A percentile compares a stretch with the other conserved stretches of the same genome.
These are phyloP conservation scores for Arion vulgaris DNA, from an alignment of 1,140 invertebrate species.

Conservation along the genomic window DNA sequence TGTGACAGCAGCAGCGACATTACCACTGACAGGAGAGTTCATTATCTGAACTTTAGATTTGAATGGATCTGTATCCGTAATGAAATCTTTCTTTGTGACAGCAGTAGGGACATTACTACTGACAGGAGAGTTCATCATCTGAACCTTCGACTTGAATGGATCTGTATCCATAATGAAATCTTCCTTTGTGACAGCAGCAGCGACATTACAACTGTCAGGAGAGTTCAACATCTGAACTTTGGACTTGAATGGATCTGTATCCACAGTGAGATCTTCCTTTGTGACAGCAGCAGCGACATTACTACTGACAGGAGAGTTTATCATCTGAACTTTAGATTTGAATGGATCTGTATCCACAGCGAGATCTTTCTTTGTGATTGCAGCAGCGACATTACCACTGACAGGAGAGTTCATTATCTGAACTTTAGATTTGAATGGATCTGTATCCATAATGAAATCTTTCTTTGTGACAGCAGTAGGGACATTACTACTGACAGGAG, in stretches of 20 bases:
- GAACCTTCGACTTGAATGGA: neutral
- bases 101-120: too few relatives aligned
- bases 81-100: neutral
- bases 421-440: neutral
- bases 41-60: neutral
- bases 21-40: neutral
- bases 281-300: neutral
- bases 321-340: constrained; percentile 1
- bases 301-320: neutral
- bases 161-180: neutral
- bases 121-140: neutral
- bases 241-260: neutral
- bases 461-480: neutral
- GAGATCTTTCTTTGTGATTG: neutral
- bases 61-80: neutral
- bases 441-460: neutral
- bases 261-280: neutral
- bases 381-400: too few relatives aligned
- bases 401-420: neutral
- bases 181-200: neutral
- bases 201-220: neutral
- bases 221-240: neutral
- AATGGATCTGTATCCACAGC: neutral
- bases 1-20: neutral
- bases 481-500: neutral